These are phyloP conservation scores for Callospermophilus lateralis DNA, from an alignment of 2,113 vertebrate species.

Conservation along the genomic window DNA sequence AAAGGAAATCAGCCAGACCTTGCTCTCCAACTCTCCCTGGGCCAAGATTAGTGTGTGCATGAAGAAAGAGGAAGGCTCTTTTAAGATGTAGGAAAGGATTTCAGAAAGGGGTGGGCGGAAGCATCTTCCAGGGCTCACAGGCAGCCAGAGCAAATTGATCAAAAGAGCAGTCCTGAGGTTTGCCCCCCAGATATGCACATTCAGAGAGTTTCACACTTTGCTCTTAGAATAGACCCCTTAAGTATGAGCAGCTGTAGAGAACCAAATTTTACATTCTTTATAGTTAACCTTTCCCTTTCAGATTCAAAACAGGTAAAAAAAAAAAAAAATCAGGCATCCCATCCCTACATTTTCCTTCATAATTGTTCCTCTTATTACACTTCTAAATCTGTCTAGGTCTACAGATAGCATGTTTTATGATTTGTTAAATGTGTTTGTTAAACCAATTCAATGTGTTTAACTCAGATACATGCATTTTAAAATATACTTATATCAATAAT, in stretches of 20 bases:
- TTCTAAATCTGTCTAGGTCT: neutral
- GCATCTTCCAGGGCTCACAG: neutral
- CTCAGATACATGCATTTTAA: neutral
- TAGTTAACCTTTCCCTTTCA: neutral
- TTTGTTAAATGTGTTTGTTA: conserved; percentile 12
- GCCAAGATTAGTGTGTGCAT: neutral
- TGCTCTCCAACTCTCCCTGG: neutral
- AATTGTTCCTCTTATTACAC: neutral
- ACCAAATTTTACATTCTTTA: neutral
- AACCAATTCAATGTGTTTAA: neutral
- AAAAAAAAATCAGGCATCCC: neutral
- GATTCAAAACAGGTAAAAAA: neutral
- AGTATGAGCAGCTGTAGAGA: neutral
- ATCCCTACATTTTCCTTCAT: neutral
- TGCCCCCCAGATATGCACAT: neutral
- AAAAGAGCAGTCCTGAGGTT: neutral
- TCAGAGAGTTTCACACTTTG: neutral
- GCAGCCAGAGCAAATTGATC: neutral
- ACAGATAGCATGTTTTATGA: neutral
- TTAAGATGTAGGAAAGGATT: neutral
- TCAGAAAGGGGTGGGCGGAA: neutral
- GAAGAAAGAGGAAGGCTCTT: neutral
- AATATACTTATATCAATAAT: neutral
- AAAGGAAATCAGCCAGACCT: neutral
- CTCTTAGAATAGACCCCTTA: neutral